Evolutionary conservation across 2,113 vertebrate species (phyloP).

Genomic region (Pygoscelis antarcticus): DNA sequence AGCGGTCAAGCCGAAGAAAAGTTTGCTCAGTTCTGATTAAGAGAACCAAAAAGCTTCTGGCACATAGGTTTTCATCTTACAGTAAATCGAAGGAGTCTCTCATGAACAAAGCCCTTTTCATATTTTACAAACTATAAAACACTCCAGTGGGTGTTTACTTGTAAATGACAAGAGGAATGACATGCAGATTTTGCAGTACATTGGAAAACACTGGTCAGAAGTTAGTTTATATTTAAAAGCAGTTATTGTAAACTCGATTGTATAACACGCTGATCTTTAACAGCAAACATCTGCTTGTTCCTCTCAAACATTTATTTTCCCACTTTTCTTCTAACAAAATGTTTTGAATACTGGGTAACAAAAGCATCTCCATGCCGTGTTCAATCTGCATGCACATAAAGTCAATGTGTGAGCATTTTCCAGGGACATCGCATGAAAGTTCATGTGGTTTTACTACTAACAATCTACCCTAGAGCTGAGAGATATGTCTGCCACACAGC

Average conservation of each 20-base stretch:
- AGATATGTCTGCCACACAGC: neutral
- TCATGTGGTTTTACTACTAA: conserved; percentile 1
- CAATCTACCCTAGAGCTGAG: neutral
- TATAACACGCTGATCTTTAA: conserved; percentile 55
- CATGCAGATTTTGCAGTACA: conserved; percentile 8
- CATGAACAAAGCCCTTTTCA: conserved; percentile 35
- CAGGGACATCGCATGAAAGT: neutral
- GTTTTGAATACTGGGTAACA: neutral
- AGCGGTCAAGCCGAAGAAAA: neutral
- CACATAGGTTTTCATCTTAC: conserved; percentile 31
- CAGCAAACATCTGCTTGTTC: conserved; percentile 55
- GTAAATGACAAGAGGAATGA: conserved; percentile 39
- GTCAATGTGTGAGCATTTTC: neutral
- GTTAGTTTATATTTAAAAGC: conserved; percentile 47
- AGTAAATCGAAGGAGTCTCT: conserved; percentile 35
- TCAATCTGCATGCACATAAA: neutral
- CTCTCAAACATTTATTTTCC: conserved; percentile 42
- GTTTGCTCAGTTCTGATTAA: conserved; percentile 24
- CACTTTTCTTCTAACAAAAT: conserved; percentile 20
- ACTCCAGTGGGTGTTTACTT: conserved; percentile 43
- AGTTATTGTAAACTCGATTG: conserved; percentile 36
- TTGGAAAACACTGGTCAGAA: conserved; percentile 54
- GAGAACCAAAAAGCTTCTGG: neutral
- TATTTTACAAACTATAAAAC: conserved; percentile 39
- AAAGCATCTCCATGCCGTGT: neutral